Evolutionary conservation across 2,113 vertebrate genomes (phyloP).

Genomic region (Plestiodon gilberti): DNA sequence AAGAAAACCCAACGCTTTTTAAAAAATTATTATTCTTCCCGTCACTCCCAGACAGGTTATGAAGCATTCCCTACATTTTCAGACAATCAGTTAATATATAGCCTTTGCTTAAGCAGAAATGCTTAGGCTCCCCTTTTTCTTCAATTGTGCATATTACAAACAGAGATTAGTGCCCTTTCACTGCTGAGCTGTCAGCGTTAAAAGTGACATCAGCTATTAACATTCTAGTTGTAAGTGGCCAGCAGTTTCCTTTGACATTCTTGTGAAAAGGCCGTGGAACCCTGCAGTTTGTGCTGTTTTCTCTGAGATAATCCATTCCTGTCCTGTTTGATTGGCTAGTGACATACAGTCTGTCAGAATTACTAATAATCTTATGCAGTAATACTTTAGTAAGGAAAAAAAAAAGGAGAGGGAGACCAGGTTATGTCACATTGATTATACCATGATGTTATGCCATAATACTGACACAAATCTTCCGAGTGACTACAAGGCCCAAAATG

Average conservation of each 20-base stretch:
- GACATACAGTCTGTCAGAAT: constrained; percentile 16
- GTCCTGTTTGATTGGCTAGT: constrained; percentile 64
- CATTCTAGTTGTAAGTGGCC: constrained; percentile 84
- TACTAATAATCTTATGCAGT: constrained; percentile 16
- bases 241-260: constrained; percentile 73
- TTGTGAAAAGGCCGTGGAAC: constrained; percentile 68
- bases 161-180: constrained; percentile 80
- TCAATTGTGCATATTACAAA: constrained; percentile 74
- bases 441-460: background rate
- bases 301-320: constrained; percentile 59
- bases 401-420: background rate
- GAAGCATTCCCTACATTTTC: constrained; percentile 77
- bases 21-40: constrained; percentile 19
- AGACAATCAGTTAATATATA: constrained; percentile 71
- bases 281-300: constrained; percentile 73
- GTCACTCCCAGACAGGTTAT: constrained; percentile 65
- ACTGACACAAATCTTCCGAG: background rate
- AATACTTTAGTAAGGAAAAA: background rate
- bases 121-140: constrained; percentile 63
- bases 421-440: background rate
- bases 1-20: constrained; percentile 10
- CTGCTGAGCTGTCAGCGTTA: constrained; percentile 82
- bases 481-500: constrained; percentile 2
- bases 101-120: constrained; percentile 76
- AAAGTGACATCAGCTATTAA: constrained; percentile 85